A percentile compares a stretch with the other conserved stretches of the same genome.
These are phyloP conservation scores for Brachionus calyciflorus DNA, from an alignment of 1,140 invertebrate species.

Conservation along the genomic window DNA sequence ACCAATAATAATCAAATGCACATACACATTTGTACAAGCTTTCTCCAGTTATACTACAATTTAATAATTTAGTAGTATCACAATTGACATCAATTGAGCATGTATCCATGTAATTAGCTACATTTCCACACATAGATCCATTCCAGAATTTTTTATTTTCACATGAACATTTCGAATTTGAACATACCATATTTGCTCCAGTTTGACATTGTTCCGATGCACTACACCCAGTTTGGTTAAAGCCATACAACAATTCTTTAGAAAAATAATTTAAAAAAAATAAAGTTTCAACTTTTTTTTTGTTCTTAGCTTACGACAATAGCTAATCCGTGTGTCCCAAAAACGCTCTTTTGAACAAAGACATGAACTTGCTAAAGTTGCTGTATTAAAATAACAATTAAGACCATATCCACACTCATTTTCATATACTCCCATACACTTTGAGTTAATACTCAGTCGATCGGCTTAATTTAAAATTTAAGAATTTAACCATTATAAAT, in stretches of 20 bases:
- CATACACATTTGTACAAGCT: conserved; percentile 33
- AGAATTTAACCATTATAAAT: not conserved
- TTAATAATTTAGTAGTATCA: conserved; percentile 14
- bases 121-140: not conserved
- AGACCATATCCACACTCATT: not conserved
- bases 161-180: conserved; percentile 3
- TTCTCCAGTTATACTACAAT: conserved; percentile 24
- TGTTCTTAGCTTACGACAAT: not conserved
- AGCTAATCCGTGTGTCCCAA: not conserved
- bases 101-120: conserved; percentile 1
- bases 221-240: conserved; percentile 20
- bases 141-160: not conserved
- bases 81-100: not conserved
- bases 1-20: conserved; percentile 25
- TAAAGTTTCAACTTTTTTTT: not conserved
- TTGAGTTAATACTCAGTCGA: not conserved
- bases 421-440: not conserved
- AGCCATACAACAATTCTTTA: not conserved
- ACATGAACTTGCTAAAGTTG: not conserved
- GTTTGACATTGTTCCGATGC: not conserved
- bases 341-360: not conserved
- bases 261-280: not conserved
- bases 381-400: not conserved
- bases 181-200: not conserved
- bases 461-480: not conserved